Base-by-base conservation (phyloP, 2,888 invertebrate genomes). In the Heteropelma amictum region DNA sequence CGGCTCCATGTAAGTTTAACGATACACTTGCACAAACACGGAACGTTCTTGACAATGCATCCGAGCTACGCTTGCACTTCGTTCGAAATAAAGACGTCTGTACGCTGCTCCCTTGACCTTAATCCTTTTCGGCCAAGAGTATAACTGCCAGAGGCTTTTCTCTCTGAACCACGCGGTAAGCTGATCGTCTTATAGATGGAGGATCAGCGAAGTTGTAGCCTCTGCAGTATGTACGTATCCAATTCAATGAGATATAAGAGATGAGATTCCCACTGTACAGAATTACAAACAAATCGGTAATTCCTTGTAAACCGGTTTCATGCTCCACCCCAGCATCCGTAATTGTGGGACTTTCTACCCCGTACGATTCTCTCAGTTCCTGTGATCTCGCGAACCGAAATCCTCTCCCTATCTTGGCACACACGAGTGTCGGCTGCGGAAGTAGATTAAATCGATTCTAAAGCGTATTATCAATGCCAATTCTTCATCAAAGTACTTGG, bases 51-150 rank as follows among this genome's bases (percentile, higher is more conserved):
- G 30, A 6, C 30, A 6, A 51, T 30, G 30, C 14, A 51, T 10
- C 2, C 6, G 30, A 30, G 17, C 28, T 30, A 49, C 14, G 40
- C 38, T 38, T 47, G 42, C 28, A 28, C 47, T 33, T 21, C 19
- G n/a, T 35, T 28, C 28, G 28, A 51, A 30, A 56, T 47, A 58
- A 7, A 49, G 51, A 38, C 58, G 54, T 30, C 51, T 64, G 26
- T 26, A 33, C 71, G 64, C n/a, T n/a, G n/a, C 56, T 65, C 74
- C 38, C 60, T 35, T 74, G 76, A 78, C 78, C 78, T 78, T 78
- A 78, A 76, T 76, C 76, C 73, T 72, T 47, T 76, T 45, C 47
- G 51, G 56, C 53, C 53, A 58, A 49, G 42, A 35, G 64, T n/a
- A n/a, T n/a, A n/a, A 54, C 14, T 45, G 45, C 33, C 58, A 54